A percentile compares a stretch with the other conserved stretches of the same genome.
phyloP scores from a whole-genome alignment of 2,888 invertebrate species.

The Limnephilus auricula region DNA sequence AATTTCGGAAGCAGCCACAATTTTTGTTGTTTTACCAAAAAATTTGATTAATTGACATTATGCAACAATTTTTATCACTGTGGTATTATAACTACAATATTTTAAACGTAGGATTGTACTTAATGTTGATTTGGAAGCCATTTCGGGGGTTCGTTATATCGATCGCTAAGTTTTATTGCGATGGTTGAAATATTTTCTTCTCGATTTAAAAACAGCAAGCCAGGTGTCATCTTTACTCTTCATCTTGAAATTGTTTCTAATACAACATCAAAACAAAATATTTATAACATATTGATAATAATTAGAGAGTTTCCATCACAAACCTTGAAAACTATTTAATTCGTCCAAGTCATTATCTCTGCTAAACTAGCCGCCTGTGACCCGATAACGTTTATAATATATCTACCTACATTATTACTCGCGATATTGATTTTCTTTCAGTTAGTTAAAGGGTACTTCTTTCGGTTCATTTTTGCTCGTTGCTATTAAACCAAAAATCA shows the following conservation, averaged over 20 bases:
- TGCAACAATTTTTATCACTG: conserved; percentile 43
- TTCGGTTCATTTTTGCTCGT: background rate
- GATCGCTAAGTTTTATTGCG: conserved; percentile 57
- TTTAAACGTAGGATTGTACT: background rate
- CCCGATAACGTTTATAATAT: background rate
- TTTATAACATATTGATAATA: background rate
- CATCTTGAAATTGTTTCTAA: conserved; percentile 50
- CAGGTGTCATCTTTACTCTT: conserved; percentile 63
- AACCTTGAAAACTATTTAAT: background rate
- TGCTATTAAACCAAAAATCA: too few species aligned
- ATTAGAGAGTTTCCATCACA: background rate
- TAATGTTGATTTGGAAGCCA: conserved; percentile 47
- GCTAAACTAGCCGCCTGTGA: background rate
- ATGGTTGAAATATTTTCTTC: conserved; percentile 62
- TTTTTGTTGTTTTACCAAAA: background rate
- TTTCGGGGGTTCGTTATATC: background rate
- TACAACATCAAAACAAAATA: background rate
- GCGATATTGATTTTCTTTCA: background rate
- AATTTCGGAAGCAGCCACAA: conserved; percentile 21
- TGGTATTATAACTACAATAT: background rate
- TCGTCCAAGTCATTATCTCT: too few species aligned
- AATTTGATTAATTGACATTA: conserved; percentile 26
- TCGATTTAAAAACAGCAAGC: conserved; percentile 61
- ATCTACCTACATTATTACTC: background rate
- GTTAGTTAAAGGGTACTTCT: background rate